A percentile compares a stretch with the other conserved stretches of the same genome.
phyloP scores from a whole-genome alignment of 2,888 invertebrate genomes.

The Pristionchus entomophagus region DNA sequence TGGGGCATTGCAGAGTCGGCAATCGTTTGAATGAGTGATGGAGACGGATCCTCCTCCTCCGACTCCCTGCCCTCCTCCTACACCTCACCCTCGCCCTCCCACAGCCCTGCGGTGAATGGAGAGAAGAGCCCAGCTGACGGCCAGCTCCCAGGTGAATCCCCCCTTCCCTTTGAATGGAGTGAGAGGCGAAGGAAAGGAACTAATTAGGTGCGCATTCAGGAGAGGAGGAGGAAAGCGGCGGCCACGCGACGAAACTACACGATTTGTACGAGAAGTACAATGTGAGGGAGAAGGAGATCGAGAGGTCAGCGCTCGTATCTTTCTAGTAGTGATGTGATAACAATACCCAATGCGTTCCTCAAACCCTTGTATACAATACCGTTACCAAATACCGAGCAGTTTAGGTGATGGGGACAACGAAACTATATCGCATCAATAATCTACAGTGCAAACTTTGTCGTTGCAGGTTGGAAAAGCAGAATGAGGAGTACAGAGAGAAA shows the following conservation, averaged over 20 bases:
- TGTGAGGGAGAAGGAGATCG: slow-evolving; percentile 59
- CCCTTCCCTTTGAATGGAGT: background rate
- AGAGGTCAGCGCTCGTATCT: slow-evolving; percentile 53
- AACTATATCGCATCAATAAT: background rate
- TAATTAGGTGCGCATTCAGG: slow-evolving; percentile 28
- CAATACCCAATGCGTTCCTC: no score
- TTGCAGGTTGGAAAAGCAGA: slow-evolving; percentile 64
- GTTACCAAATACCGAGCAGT: no score
- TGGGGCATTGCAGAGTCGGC: slow-evolving; percentile 16
- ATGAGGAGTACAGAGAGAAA: slow-evolving; percentile 67
- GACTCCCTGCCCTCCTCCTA: slow-evolving; percentile 37
- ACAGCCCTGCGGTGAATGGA: background rate
- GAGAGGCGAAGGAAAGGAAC: background rate
- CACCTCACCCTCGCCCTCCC: slow-evolving; percentile 42
- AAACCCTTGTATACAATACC: no score
- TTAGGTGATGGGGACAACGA: no score
- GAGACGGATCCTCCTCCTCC: background rate
- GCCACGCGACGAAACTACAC: slow-evolving; percentile 23
- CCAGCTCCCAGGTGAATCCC: background rate
- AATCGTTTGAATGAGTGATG: slow-evolving; percentile 44
- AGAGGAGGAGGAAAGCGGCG: background rate
- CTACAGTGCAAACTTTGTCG: background rate
- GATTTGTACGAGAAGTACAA: slow-evolving; percentile 57
- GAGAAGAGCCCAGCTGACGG: background rate
- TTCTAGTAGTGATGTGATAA: no score